These are phyloP conservation scores for Channa maculata DNA, from an alignment of 2,113 vertebrate species.

Conservation along the genomic window DNA sequence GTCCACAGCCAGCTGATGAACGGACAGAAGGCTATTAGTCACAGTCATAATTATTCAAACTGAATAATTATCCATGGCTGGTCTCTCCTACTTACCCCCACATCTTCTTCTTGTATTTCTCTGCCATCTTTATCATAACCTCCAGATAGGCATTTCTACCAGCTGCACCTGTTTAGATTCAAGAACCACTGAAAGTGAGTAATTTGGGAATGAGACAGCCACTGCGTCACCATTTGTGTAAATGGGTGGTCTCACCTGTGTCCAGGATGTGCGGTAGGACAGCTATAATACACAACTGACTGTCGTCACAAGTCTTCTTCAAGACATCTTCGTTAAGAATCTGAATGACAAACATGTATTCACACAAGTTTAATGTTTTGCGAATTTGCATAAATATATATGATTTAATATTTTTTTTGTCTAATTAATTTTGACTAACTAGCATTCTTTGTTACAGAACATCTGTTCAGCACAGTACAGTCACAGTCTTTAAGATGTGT, in stretches of 20 bases:
- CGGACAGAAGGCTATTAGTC: not conserved
- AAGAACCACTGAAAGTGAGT: not conserved
- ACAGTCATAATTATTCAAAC: not conserved
- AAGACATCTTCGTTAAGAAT: constrained; percentile 87
- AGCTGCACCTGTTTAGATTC: constrained; percentile 84
- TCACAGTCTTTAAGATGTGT: no score
- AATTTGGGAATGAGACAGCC: not conserved
- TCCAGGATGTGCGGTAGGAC: constrained; percentile 96
- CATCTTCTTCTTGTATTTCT: constrained; percentile 99
- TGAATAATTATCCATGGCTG: no score
- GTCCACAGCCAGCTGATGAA: constrained; percentile 88
- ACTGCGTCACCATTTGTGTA: not conserved
- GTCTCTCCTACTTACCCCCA: constrained; percentile 90
- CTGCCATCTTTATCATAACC: constrained; percentile 92
- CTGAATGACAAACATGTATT: constrained; percentile 79
- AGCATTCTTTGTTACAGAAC: no score
- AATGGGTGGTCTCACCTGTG: constrained; percentile 84
- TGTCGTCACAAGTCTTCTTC: constrained; percentile 92
- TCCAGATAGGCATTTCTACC: constrained; percentile 94
- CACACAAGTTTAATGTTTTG: not conserved
- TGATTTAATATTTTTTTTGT: no score
- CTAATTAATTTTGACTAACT: no score
- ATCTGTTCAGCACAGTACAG: no score
- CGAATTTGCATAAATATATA: not conserved
- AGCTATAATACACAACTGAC: constrained; percentile 93